Evolutionary conservation across 2,113 vertebrate species (phyloP), one percentile per base, ranked within the genome.

Genomic region (Amphilophus citrinellus): DNA sequence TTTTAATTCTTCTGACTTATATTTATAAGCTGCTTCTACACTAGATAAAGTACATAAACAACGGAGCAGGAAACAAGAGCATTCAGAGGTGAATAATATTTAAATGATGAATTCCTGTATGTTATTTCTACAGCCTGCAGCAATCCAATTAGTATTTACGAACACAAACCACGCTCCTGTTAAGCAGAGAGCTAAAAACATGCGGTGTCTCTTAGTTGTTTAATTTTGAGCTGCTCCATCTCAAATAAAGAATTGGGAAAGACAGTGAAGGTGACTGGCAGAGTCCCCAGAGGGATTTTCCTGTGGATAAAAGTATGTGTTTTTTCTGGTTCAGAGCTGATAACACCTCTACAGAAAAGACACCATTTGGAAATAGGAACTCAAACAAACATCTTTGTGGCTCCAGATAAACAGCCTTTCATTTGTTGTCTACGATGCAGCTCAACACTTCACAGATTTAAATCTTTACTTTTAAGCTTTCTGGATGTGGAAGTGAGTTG

Each of bases 181-280:
- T 60, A 83, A 65, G 4, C 65, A 3, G 30, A 66, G 83, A 62
- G 77, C 80, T 44, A 5, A 77, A 77, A 73, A 66, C 86, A 61
- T 68, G 80, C 18, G 27, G 6, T 2, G 61, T 60, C 61, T 79
- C 80, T 65, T 76, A 85, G 68, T 87, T 77, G 66, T 87, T 85
- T 88, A 18, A 76, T 86, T 86, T 66, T 59, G 58, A 89, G 86
- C 80, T 10, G 53, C 61, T 87, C 61, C 42, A 53, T 30, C n/a
- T 78, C 77, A 88, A 87, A 91, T 86, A 87, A 90, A 90, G 91
- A 85, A 76, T 30, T 4, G 75, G 82, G 80, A 84, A 86, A 91
- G 85, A 92, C 91, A 84, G 79, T 88, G 89, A 92, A 91, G 92
- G 90, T 93, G 92, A 93, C 89, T 92, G 92, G 90, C 91, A 88